These are phyloP conservation scores for Linepithema humile DNA, from an alignment of 1,140 invertebrate species.

Conservation along the genomic window DNA sequence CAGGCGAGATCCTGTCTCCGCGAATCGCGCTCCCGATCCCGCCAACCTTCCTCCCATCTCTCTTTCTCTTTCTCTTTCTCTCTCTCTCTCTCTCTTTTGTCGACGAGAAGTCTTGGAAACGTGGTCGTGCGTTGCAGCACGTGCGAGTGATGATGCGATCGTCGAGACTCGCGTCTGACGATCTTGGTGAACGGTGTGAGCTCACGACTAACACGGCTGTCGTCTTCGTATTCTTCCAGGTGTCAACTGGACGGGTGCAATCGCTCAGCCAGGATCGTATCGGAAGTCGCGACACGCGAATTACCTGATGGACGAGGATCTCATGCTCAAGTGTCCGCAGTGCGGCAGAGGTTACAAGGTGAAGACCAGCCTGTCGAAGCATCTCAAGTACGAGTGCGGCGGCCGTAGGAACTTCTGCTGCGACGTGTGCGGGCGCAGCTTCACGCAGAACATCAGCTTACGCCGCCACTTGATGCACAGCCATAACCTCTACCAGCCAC, in stretches of 20 bases:
- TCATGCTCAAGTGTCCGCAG: slow-evolving; percentile 76
- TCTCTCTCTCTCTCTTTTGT: not conserved
- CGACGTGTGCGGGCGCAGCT: slow-evolving; percentile 80
- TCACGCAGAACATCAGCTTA: slow-evolving; percentile 81
- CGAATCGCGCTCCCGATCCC: not conserved
- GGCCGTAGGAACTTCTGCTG: slow-evolving; percentile 83
- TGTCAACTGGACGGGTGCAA: not conserved
- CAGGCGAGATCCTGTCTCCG: not conserved
- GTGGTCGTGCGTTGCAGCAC: not conserved
- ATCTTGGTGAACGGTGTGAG: slow-evolving; percentile 3
- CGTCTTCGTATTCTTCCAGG: slow-evolving; percentile 64
- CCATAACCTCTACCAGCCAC: slow-evolving; percentile 78
- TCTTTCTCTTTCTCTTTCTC: no score
- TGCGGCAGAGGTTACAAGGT: slow-evolving; percentile 84
- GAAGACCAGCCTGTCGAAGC: slow-evolving; percentile 81
- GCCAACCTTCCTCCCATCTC: not conserved
- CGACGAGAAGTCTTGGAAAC: not conserved
- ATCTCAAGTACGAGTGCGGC: slow-evolving; percentile 85
- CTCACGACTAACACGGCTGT: slow-evolving; percentile 48
- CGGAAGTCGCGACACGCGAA: slow-evolving; percentile 71
- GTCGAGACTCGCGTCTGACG: slow-evolving; percentile 36
- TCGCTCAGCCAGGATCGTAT: slow-evolving; percentile 2
- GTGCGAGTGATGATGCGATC: slow-evolving; percentile 22
- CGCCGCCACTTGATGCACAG: slow-evolving; percentile 77
- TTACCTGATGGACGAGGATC: slow-evolving; percentile 69